Percentiles rank a stretch among this genome's conserved stretches.
Evolutionary conservation across 2,113 vertebrate genomes (phyloP).

Genomic region (Zapus hudsonius): DNA sequence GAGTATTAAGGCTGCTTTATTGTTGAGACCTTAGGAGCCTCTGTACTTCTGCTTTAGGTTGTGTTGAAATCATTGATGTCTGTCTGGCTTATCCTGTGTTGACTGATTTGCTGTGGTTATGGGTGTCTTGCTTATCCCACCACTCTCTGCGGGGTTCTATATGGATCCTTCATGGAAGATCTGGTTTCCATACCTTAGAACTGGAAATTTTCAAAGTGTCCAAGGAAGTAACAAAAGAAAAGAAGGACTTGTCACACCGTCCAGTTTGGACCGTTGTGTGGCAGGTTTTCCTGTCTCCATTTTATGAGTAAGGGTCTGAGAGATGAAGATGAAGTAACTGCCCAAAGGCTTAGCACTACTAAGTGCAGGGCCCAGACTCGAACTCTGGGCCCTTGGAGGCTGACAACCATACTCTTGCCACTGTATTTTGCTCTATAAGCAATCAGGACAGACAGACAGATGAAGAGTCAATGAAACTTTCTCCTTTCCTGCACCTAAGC

Average conservation of each 20-base stretch:
- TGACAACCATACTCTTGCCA: neutral
- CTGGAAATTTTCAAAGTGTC: constrained; percentile 22
- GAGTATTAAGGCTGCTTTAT: too few species aligned
- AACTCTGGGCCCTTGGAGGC: neutral
- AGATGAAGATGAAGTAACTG: neutral
- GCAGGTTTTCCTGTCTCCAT: neutral
- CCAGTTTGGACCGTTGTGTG: neutral
- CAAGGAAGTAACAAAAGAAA: neutral
- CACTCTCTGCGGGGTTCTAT: too few species aligned
- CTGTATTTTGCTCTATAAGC: neutral
- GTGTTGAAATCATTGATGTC: too few species aligned
- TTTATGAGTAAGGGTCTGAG: neutral
- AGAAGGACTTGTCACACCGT: neutral
- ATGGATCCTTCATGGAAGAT: too few species aligned
- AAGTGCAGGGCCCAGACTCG: neutral
- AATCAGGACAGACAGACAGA: neutral
- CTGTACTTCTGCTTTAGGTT: too few species aligned
- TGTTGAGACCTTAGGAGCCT: too few species aligned
- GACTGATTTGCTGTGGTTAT: too few species aligned
- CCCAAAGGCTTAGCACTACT: neutral
- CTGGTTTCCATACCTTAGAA: neutral
- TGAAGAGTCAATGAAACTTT: neutral
- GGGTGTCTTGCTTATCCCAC: too few species aligned
- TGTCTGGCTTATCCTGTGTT: too few species aligned
- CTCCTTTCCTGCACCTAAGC: neutral